These are phyloP conservation scores for Megalonaias nervosa DNA, from an alignment of 1,140 invertebrate genomes.

Conservation along the genomic window DNA sequence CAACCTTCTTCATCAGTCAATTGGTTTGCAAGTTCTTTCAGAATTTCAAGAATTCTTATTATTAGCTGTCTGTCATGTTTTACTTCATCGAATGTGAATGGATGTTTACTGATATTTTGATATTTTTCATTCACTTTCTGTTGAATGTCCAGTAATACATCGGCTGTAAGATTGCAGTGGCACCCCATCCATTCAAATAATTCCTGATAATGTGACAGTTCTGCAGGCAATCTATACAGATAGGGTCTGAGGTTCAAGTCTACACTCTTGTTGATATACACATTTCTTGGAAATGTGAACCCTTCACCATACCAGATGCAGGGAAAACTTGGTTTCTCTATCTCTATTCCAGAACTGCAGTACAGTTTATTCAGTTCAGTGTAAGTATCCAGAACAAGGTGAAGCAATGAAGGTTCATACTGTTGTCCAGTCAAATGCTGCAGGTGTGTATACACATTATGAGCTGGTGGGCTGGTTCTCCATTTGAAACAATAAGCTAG, in stretches of 20 bases:
- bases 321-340: background rate
- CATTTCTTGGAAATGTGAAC: background rate
- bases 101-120: background rate
- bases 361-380: background rate
- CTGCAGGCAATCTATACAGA: conserved; percentile 4
- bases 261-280: background rate
- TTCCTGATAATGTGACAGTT: background rate
- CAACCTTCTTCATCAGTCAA: background rate
- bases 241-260: conserved; percentile 12
- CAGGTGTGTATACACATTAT: background rate
- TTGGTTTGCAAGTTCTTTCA: background rate
- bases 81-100: background rate
- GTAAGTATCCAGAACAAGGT: background rate
- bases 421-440: background rate
- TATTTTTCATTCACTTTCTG: background rate
- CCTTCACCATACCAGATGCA: conserved; percentile 7
- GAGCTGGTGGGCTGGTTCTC: background rate
- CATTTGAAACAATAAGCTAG: conserved; percentile 1
- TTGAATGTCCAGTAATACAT: background rate
- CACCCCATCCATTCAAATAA: conserved; percentile 7
- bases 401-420: background rate
- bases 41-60: background rate
- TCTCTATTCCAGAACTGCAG: background rate
- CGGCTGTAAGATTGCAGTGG: background rate
- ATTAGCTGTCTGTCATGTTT: conserved; percentile 1